Evolutionary conservation across 2,888 invertebrate species (phyloP).

Genomic region (Pandemis heparana): DNA sequence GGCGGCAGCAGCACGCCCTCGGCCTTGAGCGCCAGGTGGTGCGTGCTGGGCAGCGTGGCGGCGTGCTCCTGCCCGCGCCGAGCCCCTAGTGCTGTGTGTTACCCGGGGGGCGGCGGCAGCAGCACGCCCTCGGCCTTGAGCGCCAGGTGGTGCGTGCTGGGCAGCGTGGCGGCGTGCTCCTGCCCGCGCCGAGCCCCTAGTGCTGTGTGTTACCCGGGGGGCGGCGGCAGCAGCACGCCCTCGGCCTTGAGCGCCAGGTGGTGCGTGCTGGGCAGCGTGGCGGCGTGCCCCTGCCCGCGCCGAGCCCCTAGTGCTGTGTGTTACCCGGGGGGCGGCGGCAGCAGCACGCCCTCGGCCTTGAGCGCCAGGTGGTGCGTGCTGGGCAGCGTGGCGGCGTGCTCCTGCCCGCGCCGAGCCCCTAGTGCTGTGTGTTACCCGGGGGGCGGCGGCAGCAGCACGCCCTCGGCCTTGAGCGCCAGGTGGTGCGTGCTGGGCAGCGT

Average conservation of each 20-base stretch:
- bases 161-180: conserved; percentile 94
- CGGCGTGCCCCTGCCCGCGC: conserved; percentile 89
- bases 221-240: conserved; percentile 92
- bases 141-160: conserved; percentile 93
- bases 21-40: no score
- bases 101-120: conserved; percentile 88
- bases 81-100: no score
- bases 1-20: no score
- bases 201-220: conserved; percentile 89
- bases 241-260: conserved; percentile 97
- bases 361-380: conserved; percentile 94
- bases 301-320: no score
- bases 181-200: conserved; percentile 59
- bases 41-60: no score
- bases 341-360: conserved; percentile 97
- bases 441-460: conserved; percentile 91
- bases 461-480: conserved; percentile 96
- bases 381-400: conserved; percentile 94
- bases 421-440: conserved; percentile 87
- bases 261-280: conserved; percentile 93
- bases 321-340: conserved; percentile 89
- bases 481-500: conserved; percentile 93
- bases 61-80: no score
- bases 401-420: conserved; percentile 81
- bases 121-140: conserved; percentile 98